Percentiles rank a stretch among this genome's conserved stretches.
Conservation (phyloP, 2,797 vertebrate genomes). For the Gymnopithys bicolor region DNA sequence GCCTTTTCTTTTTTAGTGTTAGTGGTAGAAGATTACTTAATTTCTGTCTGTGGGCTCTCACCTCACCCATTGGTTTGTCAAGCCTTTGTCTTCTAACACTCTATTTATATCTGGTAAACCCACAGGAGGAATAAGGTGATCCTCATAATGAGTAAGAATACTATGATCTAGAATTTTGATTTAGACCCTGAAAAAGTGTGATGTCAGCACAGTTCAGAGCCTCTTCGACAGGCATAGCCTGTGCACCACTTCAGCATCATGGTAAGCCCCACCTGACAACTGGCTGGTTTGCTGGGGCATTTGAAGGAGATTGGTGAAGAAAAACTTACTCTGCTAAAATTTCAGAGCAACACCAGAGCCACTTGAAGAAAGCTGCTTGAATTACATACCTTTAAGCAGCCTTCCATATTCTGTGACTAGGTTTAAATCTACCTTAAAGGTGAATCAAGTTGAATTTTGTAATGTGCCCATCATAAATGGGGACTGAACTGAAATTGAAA, state of each 20-base stretch:
- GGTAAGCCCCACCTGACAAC: rapidly evolving
- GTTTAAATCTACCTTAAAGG: neutral
- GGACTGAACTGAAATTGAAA: neutral
- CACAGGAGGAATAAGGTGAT: neutral
- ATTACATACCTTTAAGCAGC: neutral
- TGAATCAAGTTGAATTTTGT: neutral
- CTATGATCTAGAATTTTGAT: neutral
- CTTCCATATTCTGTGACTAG: neutral
- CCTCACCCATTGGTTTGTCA: rapidly evolving
- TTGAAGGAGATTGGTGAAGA: neutral
- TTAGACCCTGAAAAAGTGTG: neutral
- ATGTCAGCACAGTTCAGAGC: neutral
- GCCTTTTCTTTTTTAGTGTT: neutral
- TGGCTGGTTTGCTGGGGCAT: neutral
- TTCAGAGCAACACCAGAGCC: neutral
- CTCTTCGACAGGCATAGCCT: neutral
- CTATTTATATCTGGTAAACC: neutral
- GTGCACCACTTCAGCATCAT: rapidly evolving
- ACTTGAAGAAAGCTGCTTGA: neutral
- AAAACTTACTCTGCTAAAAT: neutral
- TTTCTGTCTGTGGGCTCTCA: neutral
- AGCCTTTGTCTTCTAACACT: neutral
- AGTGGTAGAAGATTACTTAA: neutral
- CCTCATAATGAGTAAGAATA: neutral
- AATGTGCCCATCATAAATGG: neutral